Evolutionary conservation across 2,113 vertebrate species (phyloP).

Genomic region (Cygnus buccinator): DNA sequence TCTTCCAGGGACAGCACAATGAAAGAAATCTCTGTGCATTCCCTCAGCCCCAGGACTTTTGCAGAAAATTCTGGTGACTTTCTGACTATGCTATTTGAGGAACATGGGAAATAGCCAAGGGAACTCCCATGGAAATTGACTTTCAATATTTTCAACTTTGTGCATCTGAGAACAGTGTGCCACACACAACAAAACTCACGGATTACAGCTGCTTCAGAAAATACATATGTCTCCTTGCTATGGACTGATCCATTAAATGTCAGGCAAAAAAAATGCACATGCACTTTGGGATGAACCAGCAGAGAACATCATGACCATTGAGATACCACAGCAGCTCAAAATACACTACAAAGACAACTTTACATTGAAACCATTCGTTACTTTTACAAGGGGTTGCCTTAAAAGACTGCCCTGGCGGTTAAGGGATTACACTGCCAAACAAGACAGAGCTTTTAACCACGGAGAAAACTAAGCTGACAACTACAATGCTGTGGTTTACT

Average conservation of each 20-base stretch:
- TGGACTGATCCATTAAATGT: not conserved
- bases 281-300: not conserved
- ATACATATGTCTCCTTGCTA: not conserved
- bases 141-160: not conserved
- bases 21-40: not conserved
- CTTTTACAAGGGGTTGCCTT: not conserved
- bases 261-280: not conserved
- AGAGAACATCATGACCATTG: not conserved
- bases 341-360: not conserved
- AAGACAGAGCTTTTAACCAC: not conserved
- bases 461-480: not conserved
- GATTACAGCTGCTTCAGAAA: not conserved
- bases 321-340: not conserved
- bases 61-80: conserved; percentile 9
- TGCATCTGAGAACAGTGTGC: not conserved
- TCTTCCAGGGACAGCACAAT: not conserved
- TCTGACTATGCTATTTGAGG: not conserved
- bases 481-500: not conserved
- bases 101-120: not conserved
- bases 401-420: not conserved
- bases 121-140: not conserved
- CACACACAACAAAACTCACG: not conserved
- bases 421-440: not conserved
- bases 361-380: not conserved
- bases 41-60: not conserved